A percentile compares a stretch with the other conserved stretches of the same genome.
phyloP scores from a whole-genome alignment of 1,140 invertebrate genomes.

The Caenorhabditis briggsae region DNA sequence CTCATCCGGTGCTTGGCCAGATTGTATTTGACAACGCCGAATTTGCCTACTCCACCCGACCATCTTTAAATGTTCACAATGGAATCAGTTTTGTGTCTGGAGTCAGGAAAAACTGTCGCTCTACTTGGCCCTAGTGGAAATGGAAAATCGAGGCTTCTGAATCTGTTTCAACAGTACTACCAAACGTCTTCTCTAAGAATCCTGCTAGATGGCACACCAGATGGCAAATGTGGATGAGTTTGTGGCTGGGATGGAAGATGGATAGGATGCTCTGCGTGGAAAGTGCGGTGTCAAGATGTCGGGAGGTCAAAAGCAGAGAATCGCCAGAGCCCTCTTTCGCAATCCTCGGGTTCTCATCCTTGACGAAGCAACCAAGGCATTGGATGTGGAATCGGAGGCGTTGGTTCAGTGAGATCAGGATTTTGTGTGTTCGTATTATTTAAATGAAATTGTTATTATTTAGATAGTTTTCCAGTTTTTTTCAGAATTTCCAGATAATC shows the following conservation, averaged over 20 bases:
- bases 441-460: too few relatives aligned
- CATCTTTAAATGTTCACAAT: constrained; percentile 65
- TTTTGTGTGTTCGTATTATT: too few relatives aligned
- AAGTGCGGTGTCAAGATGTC: constrained; percentile 77
- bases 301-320: constrained; percentile 71
- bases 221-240: constrained; percentile 72
- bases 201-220: constrained; percentile 37
- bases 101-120: constrained; percentile 86
- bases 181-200: constrained; percentile 78
- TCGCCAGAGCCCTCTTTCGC: constrained; percentile 74
- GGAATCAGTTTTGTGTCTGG: constrained; percentile 81
- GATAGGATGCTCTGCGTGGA: constrained; percentile 78
- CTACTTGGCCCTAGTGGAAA: constrained; percentile 82
- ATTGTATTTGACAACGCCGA: constrained; percentile 74
- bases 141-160: constrained; percentile 79
- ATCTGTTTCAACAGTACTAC: constrained; percentile 79
- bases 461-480: too few relatives aligned
- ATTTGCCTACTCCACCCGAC: constrained; percentile 79
- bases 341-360: constrained; percentile 63
- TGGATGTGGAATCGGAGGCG: constrained; percentile 45
- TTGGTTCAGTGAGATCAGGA: constrained; percentile 55
- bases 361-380: too few relatives aligned
- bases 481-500: too few relatives aligned
- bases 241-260: constrained; percentile 71
- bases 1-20: not conserved